phyloP scores from a whole-genome alignment of 2,888 invertebrate species.

The Odontomyia ornata region DNA sequence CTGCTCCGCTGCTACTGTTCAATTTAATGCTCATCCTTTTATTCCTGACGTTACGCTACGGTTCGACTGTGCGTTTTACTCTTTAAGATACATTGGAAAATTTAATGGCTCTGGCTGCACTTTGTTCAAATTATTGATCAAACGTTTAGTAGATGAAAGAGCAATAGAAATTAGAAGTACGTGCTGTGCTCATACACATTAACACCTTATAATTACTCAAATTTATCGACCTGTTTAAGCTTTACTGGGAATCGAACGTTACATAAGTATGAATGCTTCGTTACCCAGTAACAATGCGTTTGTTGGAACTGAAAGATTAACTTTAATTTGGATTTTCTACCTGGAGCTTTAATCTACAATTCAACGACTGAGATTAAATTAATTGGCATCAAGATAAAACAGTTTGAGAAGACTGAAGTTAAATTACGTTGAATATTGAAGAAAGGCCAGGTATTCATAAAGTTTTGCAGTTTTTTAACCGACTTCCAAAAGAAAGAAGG shows the following conservation, averaged over 20 bases:
- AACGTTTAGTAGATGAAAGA: neutral
- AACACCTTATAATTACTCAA: neutral
- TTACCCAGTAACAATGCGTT: neutral
- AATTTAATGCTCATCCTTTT: conserved; percentile 1
- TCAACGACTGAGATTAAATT: too few species aligned
- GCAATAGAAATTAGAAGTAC: neutral
- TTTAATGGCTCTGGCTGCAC: too few species aligned
- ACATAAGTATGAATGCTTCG: neutral
- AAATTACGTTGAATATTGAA: too few species aligned
- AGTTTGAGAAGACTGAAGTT: too few species aligned
- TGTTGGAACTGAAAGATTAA: too few species aligned
- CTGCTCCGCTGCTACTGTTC: neutral
- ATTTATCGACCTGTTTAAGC: neutral
- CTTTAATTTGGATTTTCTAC: too few species aligned
- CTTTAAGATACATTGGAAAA: neutral
- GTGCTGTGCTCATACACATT: neutral
- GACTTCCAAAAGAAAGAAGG: too few species aligned
- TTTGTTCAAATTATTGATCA: neutral
- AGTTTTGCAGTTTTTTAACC: too few species aligned
- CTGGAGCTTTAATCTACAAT: too few species aligned
- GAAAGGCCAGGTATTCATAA: too few species aligned
- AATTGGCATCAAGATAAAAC: too few species aligned
- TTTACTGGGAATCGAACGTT: neutral
- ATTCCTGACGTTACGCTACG: too few species aligned
- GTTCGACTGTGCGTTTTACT: neutral